Conservation (phyloP, 2,113 vertebrate genomes). For the Illadopsis cleaveri region DNA sequence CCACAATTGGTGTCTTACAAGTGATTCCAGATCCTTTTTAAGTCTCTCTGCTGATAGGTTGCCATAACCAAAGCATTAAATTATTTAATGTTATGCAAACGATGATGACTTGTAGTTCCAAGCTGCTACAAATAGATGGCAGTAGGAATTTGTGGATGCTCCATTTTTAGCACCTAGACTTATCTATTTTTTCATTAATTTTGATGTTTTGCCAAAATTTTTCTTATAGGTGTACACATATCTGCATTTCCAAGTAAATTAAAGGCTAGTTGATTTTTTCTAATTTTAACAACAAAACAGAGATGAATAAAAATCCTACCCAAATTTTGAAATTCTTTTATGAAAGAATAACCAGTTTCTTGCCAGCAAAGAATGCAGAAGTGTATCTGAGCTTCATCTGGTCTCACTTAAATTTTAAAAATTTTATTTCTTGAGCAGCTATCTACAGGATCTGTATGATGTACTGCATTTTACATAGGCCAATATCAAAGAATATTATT, state of each 20-base stretch:
- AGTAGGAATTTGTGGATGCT: conserved; percentile 10
- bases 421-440: background rate
- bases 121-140: conserved; percentile 23
- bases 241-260: background rate
- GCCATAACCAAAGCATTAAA: background rate
- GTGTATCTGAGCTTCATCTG: background rate
- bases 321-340: background rate
- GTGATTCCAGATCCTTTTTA: background rate
- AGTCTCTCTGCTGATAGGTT: background rate
- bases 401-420: background rate
- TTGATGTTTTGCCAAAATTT: background rate
- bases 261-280: background rate
- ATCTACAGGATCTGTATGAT: background rate
- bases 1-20: background rate
- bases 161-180: background rate
- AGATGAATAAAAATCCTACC: background rate
- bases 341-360: background rate
- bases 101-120: background rate
- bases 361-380: background rate
- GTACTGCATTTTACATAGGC: background rate
- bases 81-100: background rate
- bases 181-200: background rate
- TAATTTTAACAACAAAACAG: background rate
- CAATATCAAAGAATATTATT: background rate
- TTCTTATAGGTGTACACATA: background rate